Percentiles rank a stretch among this genome's conserved stretches.
Evolutionary conservation across 2,113 vertebrate genomes (phyloP).

Genomic region (Ochotona princeps): DNA sequence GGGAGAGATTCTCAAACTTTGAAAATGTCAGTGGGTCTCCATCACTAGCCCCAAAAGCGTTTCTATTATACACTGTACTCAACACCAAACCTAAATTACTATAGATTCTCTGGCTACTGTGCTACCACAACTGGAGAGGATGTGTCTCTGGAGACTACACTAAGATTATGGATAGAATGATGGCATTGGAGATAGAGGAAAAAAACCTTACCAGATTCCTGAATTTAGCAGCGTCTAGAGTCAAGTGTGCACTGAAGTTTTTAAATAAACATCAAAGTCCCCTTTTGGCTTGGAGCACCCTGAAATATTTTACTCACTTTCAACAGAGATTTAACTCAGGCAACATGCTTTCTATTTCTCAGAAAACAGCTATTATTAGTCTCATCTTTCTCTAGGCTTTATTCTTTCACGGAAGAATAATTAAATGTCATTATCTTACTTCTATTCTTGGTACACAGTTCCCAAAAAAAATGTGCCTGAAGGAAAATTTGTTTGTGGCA

Average conservation of each 20-base stretch:
- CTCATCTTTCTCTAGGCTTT: neutral
- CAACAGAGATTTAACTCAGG: neutral
- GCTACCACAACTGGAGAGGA: neutral
- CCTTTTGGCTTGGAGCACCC: neutral
- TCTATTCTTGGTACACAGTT: neutral
- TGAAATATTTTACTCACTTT: neutral
- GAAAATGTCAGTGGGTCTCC: neutral
- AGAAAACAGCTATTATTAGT: constrained; percentile 21
- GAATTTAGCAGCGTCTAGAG: neutral
- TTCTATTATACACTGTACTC: neutral
- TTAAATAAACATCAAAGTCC: neutral
- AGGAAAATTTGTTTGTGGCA: neutral
- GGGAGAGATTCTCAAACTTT: neutral
- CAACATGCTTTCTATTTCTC: neutral
- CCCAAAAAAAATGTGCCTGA: neutral
- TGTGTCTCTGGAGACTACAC: neutral
- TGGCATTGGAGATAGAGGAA: neutral
- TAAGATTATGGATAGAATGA: neutral
- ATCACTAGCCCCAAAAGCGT: neutral
- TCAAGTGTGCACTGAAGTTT: neutral
- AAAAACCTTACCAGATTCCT: neutral
- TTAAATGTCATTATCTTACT: neutral
- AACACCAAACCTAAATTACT: neutral
- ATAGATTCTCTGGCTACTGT: neutral
- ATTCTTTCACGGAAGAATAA: neutral